A percentile compares a stretch with the other conserved stretches of the same genome.
Conservation (phyloP, 2,113 vertebrate species). For the Leuciscus idus region DNA sequence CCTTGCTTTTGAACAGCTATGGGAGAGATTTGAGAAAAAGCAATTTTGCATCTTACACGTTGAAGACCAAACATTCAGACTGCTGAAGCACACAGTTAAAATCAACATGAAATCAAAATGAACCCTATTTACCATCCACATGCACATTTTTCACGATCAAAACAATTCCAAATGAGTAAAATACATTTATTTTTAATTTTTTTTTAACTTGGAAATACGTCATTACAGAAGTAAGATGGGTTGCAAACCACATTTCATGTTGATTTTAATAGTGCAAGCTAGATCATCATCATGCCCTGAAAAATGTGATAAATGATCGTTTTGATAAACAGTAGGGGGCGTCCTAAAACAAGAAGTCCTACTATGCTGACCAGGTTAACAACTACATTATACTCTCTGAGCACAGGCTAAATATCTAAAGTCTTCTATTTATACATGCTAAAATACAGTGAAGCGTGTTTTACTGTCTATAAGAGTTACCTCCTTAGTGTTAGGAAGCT, state of each 20-base stretch:
- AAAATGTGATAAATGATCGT: not conserved
- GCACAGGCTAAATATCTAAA: conserved; percentile 40
- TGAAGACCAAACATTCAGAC: not conserved
- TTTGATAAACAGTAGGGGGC: conserved; percentile 49
- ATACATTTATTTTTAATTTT: not conserved
- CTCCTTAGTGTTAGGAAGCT: conserved; percentile 87
- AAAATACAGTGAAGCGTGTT: conserved; percentile 1
- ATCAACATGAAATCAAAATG: not conserved
- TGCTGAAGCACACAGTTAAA: not conserved
- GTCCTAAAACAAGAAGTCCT: conserved; percentile 8
- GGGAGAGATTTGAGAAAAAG: not conserved
- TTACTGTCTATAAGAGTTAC: conserved; percentile 70
- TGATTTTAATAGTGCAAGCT: not conserved
- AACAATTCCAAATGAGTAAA: not conserved
- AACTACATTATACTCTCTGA: not conserved
- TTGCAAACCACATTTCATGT: not conserved
- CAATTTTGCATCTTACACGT: not conserved
- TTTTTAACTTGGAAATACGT: not conserved
- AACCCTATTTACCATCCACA: not conserved
- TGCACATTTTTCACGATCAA: not conserved
- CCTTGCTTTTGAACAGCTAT: conserved; percentile 87
- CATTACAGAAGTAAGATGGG: not conserved
- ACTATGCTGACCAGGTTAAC: not conserved
- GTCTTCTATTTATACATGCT: not conserved
- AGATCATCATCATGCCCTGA: not conserved